A percentile compares a stretch with the other conserved stretches of the same genome.
Conservation (phyloP, 23 tunicate species). For the Trididemnum miniatum region DNA sequence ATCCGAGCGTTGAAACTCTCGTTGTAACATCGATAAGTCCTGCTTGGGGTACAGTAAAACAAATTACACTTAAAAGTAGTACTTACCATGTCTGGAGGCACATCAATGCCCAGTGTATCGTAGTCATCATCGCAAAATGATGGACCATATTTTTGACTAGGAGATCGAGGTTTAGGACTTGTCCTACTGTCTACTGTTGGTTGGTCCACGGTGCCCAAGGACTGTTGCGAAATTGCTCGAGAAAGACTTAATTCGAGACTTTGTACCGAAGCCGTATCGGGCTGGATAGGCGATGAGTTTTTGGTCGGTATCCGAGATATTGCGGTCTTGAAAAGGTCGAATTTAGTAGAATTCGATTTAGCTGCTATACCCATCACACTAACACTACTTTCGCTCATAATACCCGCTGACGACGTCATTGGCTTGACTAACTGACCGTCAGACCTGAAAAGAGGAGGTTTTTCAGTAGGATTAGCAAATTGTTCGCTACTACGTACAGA, state of each 20-base stretch:
- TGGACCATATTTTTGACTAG: conserved; percentile 5
- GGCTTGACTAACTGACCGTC: no score
- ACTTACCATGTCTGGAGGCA: conserved; percentile 69
- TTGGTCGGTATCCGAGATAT: background rate
- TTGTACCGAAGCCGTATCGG: conserved; percentile 51
- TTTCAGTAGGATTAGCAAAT: no score
- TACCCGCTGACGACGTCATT: no score
- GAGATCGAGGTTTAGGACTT: background rate
- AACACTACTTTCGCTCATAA: background rate
- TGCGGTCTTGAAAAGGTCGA: conserved; percentile 13
- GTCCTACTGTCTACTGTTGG: background rate
- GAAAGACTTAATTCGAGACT: conserved; percentile 57
- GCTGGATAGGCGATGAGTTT: conserved; percentile 1
- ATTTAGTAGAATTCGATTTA: background rate
- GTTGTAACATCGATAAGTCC: no score
- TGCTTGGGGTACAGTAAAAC: no score
- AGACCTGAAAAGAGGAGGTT: no score
- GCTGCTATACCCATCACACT: background rate
- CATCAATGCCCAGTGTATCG: conserved; percentile 33
- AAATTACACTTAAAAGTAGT: no score
- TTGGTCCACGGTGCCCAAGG: conserved; percentile 21
- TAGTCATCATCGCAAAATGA: conserved; percentile 53
- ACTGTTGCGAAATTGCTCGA: conserved; percentile 45
- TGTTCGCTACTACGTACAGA: no score
- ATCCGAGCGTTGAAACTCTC: no score